Evolutionary conservation across 2,888 invertebrate genomes (phyloP), one percentile per base, ranked within the genome.

Genomic region (Agrotis segetum): DNA sequence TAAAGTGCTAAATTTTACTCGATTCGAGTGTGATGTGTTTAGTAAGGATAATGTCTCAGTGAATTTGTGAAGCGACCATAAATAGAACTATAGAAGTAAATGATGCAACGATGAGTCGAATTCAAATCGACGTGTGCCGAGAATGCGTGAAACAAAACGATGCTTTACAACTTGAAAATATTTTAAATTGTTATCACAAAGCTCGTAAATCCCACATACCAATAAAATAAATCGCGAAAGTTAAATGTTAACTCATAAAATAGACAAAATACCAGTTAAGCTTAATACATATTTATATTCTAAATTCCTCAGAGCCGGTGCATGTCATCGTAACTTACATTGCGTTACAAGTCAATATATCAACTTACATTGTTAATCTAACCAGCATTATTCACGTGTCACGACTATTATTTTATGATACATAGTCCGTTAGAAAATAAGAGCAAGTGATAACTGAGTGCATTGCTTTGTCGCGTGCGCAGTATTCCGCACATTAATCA

Each of bases 101-200:
- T 76, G 84, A 87, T 76, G 84, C 86, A 84, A 82, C 79, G 40
- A 76, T 67, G 66, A 84, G 89, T 82, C 85, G 87, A 91, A 92
- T 93, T 89, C 85, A 88, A 92, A 91, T 88, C 78, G 82, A 72
- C 67, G 82, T 90, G 89, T 89, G 89, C 86, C 74, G 79, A 79
- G 91, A 90, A 92, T 92, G 82, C 85, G 64, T 85, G 83, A 88
- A 79, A 78, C 77, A 74, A 75, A 77, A 77, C 71, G 56, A 86
- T 87, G 77, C 71, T 86, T 87, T 85, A 83, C 77, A 85, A 84
- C 71, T 79, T 81, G 81, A 79, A 84, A 86, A 85, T 86, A 86
- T 86, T 85, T 89, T 83, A 86, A 87, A 88, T 85, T 84, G 79
- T 81, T 88, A 86, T 86, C 82, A 83, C 85, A 87, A 79, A 63